A percentile compares a stretch with the other conserved stretches of the same genome.
Evolutionary conservation across 2,113 vertebrate species (phyloP).

Genomic region (Micronisus gabar): DNA sequence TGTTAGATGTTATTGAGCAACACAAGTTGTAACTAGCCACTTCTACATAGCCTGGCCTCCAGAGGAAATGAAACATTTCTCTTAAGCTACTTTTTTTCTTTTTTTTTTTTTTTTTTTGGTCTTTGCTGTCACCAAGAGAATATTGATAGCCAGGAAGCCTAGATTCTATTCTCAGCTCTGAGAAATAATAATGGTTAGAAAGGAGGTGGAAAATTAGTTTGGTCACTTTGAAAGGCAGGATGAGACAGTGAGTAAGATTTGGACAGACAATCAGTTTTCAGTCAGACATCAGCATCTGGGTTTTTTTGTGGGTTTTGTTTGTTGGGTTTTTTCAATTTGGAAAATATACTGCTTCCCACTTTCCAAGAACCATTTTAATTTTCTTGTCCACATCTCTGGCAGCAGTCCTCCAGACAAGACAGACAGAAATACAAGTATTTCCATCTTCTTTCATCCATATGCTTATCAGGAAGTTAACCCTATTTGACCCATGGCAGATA

Average conservation of each 20-base stretch:
- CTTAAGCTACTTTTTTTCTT: no score
- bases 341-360: background rate
- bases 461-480: background rate
- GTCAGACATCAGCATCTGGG: background rate
- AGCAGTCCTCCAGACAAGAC: background rate
- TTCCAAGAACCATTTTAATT: background rate
- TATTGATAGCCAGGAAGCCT: background rate
- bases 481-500: background rate
- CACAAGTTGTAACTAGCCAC: background rate
- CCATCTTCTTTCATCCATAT: background rate
- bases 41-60: background rate
- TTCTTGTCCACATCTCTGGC: background rate
- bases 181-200: background rate
- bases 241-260: background rate
- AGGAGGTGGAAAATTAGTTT: background rate
- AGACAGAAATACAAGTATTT: background rate
- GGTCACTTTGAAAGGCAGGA: background rate
- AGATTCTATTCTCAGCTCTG: background rate
- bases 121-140: background rate
- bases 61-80: background rate
- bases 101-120: background rate
- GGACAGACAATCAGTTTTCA: background rate
- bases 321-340: background rate
- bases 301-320: no score
- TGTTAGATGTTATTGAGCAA: background rate